Base-by-base conservation (phyloP, 2,888 invertebrate species). In the Cheiracanthium punctorium region DNA sequence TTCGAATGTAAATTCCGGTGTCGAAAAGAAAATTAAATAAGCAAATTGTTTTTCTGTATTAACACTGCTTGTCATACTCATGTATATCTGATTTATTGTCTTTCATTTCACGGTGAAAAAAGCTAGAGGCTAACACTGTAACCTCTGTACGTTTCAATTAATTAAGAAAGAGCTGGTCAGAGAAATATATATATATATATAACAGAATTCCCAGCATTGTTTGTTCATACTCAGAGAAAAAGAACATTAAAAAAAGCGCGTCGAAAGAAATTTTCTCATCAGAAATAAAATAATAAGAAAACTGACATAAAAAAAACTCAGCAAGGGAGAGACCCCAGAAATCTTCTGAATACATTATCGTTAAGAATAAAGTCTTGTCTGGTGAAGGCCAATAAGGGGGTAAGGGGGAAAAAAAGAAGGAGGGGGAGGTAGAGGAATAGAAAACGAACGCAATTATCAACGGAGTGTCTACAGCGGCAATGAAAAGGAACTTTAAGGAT, bases 391-490 rank as follows among this genome's bases (percentile, higher is more conserved):
- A 82, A 82, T 82, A 82, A 82, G 76, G 67, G 30, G 71, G 30
- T n/a, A n/a, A n/a, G n/a, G 32, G 65, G 37, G 43, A n/a, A n/a
- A n/a, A n/a, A 20, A 29, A 28, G 33, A 37, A 1, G 43, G 58
- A 37, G 67, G 48, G 67, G 37, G 17, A 32, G n/a, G 30, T 30
- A 10, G 29, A 64, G 43, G 82, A 75, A 58, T 75, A 24, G 67
- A 77, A 82, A 82, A 82, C 48, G 72, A 82, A 77, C 32, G 72
- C 82, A 77, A 82, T 82, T 82, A 82, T 82, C 72, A 58, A 43
- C 52, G 20, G n/a, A 58, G 43, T 41, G 82, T 82, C 75, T 82
- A 69, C 64, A 76, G 82, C 69, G 52, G 70, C 76, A 64, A 82
- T 75, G 75, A 70, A 64, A 71, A 82, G 82, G 77, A 43, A 72